Evolutionary conservation across 2,888 invertebrate species (phyloP), one percentile per base, ranked within the genome.

Genomic region (Parnassius apollo): DNA sequence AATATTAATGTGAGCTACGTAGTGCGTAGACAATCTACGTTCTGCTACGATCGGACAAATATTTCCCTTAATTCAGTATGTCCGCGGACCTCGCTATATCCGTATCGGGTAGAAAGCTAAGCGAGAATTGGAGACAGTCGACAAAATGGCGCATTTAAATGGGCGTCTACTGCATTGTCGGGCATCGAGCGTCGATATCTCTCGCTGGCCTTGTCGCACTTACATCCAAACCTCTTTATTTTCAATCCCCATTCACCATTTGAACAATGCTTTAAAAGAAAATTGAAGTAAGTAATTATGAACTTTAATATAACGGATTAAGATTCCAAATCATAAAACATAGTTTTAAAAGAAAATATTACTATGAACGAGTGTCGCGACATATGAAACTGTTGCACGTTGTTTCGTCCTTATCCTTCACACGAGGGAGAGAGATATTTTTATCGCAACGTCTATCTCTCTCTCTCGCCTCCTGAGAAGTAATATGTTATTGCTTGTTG

Each of bases 111-210:
- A 84, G 83, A 88, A 85, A 88, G 83, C 84, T 81, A 75, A 77
- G 78, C 77, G 82, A 82, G 59, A 57, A 64, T 60, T 60, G 83
- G 86, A 88, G 89, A 88, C 86, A 84, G 85, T 88, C 83, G 83
- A 91, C 91, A 91, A 91, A 89, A 91, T 91, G 91, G 91, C 91
- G 91, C 88, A 90, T 90, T 91, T 91, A 91, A 91, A 91, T 89
- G 91, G 91, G 91, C 91, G 91, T 86, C 82, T 81, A 88, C 89
- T 84, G 86, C 85, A 87, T 88, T 86, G 86, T 87, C 78, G 80
- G 74, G 77, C 69, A 77, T 76, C 71, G 75, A 74, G 78, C 80
- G 79, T 69, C 72, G 73, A 71, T 68, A 66, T 62, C 68, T 72
- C 68, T 69, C 67, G 75, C 80, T 78, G 72, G 75, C 83, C 78